Evolutionary conservation across 2,888 invertebrate genomes (phyloP), one percentile per base, ranked within the genome.

Genomic region (Mellilla xanthometata): DNA sequence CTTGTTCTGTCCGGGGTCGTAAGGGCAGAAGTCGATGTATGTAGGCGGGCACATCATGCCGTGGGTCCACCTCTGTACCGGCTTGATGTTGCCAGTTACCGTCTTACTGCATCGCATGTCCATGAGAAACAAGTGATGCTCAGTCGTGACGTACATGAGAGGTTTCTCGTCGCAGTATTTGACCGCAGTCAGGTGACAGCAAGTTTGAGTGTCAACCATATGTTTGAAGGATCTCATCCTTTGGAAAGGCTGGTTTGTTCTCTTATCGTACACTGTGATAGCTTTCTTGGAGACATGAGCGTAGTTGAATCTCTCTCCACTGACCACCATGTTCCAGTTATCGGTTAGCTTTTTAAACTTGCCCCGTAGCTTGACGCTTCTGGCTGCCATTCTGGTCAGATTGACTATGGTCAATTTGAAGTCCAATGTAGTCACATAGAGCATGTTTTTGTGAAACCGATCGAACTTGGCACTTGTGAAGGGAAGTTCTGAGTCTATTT

Each of bases 21-120:
- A 81, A 40, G 71, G 63, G 12, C 74, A 68, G 11, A 81, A 65
- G 3, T 76, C 64, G 26, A 89, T 78, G 35, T 87, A 82, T 1
- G 90, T 74, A 0, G 92, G 91, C 2, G 83, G 65, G 46, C 82
- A 83, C 54, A 88, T 81, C 68, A 92, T 90, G 3, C 91, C 90
- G 53, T 92, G 92, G 0, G 87, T 91, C 92, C 92, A 92, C 47
- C 91, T 79, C 54, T 90, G 90, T 2, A 87, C 63, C 0, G 85
- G 64, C 52, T 68, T 74, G 0, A 76, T 58, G 30, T 72, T 71
- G 2, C 60, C 58, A 10, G 57, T 62, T 3, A 62, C 62, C n/a
- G 31, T 62, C 26, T 62, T 62, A 24, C 55, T 56, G 48, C 67
- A 76, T 7, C 89, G 62, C 48, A 84, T 52, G 52, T 90, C 90